A percentile compares a stretch with the other conserved stretches of the same genome.
Evolutionary conservation across 2,888 invertebrate species (phyloP).

Genomic region (Megalurothrips usitatus): DNA sequence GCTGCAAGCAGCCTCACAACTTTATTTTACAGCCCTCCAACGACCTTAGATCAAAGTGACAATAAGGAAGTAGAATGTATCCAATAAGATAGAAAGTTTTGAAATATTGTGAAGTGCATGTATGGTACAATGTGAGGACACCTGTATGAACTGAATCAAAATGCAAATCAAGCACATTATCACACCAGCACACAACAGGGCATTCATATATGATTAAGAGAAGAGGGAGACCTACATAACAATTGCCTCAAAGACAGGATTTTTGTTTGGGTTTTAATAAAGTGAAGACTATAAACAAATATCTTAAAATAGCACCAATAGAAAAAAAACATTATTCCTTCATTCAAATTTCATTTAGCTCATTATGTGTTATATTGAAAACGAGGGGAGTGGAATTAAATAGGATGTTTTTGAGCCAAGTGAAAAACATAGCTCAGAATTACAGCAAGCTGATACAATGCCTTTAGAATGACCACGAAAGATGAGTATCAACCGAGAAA

Average conservation of each 20-base stretch:
- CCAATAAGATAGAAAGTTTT: neutral
- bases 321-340: neutral
- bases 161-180: neutral
- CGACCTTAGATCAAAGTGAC: neutral
- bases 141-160: neutral
- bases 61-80: neutral
- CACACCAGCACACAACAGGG: neutral
- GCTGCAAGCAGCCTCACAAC: neutral
- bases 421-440: too few species aligned
- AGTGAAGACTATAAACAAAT: too few species aligned
- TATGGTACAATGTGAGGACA: neutral
- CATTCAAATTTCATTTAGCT: neutral
- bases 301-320: too few species aligned
- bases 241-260: neutral
- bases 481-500: neutral
- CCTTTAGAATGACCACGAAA: neutral
- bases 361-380: too few species aligned
- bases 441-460: neutral
- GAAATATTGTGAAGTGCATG: neutral
- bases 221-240: neutral
- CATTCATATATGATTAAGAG: neutral
- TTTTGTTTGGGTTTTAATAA: too few species aligned
- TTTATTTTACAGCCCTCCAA: neutral
- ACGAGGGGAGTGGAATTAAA: too few species aligned
- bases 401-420: too few species aligned